These are phyloP conservation scores for Scaptomyza hsui DNA, from an alignment of 1,140 invertebrate genomes.

Conservation along the genomic window DNA sequence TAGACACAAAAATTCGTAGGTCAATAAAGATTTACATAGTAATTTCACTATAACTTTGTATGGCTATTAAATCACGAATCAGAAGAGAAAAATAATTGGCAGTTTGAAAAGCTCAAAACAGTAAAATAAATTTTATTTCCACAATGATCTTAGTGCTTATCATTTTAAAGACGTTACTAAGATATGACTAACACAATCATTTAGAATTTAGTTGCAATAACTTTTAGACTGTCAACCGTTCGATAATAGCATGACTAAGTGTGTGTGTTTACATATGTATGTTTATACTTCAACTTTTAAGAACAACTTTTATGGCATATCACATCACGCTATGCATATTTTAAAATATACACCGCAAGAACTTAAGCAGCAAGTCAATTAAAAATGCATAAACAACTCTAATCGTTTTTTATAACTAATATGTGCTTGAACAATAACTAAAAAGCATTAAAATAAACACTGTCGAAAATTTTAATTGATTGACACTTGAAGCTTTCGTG, in stretches of 20 bases:
- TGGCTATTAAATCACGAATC: not conserved
- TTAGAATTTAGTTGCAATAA: conserved; percentile 11
- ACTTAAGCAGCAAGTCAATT: not conserved
- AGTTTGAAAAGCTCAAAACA: too few relatives aligned
- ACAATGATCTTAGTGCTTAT: conserved; percentile 2
- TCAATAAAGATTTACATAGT: not conserved
- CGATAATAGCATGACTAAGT: not conserved
- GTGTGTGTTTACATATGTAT: not conserved
- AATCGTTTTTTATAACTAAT: not conserved
- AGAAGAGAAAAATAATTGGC: too few relatives aligned
- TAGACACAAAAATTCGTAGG: not conserved
- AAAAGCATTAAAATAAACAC: not conserved
- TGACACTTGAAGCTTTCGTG: conserved; percentile 17
- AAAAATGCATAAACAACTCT: not conserved
- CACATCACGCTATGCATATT: conserved; percentile 6
- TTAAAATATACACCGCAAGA: not conserved
- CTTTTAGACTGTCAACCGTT: not conserved
- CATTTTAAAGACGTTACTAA: conserved; percentile 3
- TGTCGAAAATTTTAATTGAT: not conserved
- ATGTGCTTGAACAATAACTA: not conserved
- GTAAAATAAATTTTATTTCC: too few relatives aligned
- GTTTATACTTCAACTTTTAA: not conserved
- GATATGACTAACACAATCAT: conserved; percentile 15
- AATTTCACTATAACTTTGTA: not conserved
- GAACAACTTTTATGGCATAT: conserved; percentile 7